These are phyloP conservation scores for Varecia variegata DNA, from an alignment of 2,797 vertebrate genomes.

Conservation along the genomic window DNA sequence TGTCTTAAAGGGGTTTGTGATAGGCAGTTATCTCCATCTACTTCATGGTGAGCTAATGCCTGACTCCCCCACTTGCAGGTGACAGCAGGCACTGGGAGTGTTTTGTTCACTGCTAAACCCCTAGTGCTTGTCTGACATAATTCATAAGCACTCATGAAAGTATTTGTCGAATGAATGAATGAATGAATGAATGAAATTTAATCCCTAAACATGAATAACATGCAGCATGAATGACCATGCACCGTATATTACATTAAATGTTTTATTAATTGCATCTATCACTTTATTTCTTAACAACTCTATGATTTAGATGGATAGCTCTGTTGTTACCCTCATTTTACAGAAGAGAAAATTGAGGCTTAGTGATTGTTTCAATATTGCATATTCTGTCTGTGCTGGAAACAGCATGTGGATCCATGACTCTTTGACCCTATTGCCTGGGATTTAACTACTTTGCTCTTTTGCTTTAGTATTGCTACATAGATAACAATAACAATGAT, in stretches of 20 bases:
- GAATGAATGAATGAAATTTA: not conserved
- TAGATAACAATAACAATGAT: not conserved
- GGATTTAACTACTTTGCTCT: not conserved
- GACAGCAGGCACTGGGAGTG: not conserved
- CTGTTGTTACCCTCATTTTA: not conserved
- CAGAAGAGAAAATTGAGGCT: not conserved
- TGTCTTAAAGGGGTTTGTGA: not conserved
- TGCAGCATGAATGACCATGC: not conserved
- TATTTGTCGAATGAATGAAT: not conserved
- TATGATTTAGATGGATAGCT: not conserved
- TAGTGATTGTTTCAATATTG: not conserved
- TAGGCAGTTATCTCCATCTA: too few species aligned
- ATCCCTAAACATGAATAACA: not conserved
- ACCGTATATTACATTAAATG: not conserved
- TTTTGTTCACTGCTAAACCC: not conserved
- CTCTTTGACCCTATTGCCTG: not conserved
- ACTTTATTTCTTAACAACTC: not conserved
- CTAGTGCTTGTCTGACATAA: not conserved
- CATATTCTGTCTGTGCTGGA: not conserved
- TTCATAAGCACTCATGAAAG: not conserved
- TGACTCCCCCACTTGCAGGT: not conserved
- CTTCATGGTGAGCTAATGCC: not conserved
- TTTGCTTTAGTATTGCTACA: not conserved
- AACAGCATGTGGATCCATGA: not conserved
- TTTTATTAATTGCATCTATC: not conserved